These are phyloP conservation scores for Chaetorhynchus papuensis DNA, from an alignment of 2,113 vertebrate genomes.

Conservation along the genomic window DNA sequence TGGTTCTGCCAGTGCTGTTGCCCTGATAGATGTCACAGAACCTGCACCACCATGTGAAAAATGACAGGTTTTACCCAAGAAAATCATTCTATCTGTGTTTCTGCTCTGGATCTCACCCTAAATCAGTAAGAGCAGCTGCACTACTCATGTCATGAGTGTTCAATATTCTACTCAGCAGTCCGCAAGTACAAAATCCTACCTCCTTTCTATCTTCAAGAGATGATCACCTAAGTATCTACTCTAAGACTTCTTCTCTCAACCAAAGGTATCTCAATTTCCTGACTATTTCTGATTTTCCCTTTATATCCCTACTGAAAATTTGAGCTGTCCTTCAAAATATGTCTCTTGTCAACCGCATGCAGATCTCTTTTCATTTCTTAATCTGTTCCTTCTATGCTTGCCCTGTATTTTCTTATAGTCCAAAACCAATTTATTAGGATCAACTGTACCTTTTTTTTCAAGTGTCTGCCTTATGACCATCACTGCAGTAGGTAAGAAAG, in stretches of 20 bases:
- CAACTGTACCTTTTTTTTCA: background rate
- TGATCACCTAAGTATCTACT: background rate
- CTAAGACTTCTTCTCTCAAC: background rate
- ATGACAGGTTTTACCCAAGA: background rate
- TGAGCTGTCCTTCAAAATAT: background rate
- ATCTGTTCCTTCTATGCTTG: background rate
- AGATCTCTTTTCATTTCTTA: background rate
- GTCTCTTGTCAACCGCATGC: background rate
- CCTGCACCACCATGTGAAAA: background rate
- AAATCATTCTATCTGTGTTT: background rate
- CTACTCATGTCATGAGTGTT: background rate
- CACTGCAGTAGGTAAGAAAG: background rate
- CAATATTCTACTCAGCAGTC: background rate
- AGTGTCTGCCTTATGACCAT: background rate
- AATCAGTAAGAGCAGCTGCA: background rate
- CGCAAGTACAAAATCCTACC: background rate
- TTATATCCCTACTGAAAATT: background rate
- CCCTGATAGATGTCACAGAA: background rate
- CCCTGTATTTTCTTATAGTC: background rate
- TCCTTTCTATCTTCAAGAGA: background rate
- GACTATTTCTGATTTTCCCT: background rate
- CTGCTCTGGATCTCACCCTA: background rate
- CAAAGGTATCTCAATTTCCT: background rate
- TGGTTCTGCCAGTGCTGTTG: background rate
- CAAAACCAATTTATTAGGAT: background rate